Evolutionary conservation across 2,797 vertebrate species (phyloP).

Genomic region (Toxotes lorentzi): DNA sequence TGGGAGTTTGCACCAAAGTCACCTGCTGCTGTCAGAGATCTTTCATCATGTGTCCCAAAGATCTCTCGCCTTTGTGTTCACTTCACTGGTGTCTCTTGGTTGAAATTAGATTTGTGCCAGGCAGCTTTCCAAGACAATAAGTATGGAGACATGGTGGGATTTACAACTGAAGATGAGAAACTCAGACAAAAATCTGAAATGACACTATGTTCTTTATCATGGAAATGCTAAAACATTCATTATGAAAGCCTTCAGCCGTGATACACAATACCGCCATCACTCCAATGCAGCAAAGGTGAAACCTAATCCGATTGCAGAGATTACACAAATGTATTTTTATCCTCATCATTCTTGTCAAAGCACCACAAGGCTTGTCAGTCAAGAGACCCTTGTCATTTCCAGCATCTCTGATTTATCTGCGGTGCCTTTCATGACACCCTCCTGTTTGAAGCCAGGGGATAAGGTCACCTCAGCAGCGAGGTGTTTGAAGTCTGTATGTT

Average conservation of each 20-base stretch:
- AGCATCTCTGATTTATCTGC: conserved; percentile 66
- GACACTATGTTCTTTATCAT: conserved; percentile 54
- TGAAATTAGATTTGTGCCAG: conserved; percentile 57
- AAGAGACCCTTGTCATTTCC: conserved; percentile 47
- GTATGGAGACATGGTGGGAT: conserved; percentile 48
- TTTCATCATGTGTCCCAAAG: conserved; percentile 50
- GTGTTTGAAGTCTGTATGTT: conserved; percentile 40
- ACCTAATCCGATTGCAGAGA: conserved; percentile 75
- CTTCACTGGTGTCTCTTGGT: conserved; percentile 26
- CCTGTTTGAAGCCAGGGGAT: conserved; percentile 50
- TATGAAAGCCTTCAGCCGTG: conserved; percentile 61
- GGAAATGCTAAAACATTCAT: conserved; percentile 61
- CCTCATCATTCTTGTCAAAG: conserved; percentile 66
- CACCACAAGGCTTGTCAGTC: conserved; percentile 55
- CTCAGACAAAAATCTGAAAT: conserved; percentile 54
- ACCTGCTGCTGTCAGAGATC: conserved; percentile 58
- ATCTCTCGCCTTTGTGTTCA: conserved; percentile 35
- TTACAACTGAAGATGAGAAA: conserved; percentile 64
- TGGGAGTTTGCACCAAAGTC: conserved; percentile 27
- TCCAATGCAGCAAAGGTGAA: conserved; percentile 57
- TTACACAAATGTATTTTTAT: conserved; percentile 74
- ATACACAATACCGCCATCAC: conserved; percentile 52
- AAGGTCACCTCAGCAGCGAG: conserved; percentile 67
- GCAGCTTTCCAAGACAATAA: conserved; percentile 56
- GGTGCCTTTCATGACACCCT: conserved; percentile 49